phyloP scores from a whole-genome alignment of 2,113 vertebrate species.

The Panurus biarmicus region DNA sequence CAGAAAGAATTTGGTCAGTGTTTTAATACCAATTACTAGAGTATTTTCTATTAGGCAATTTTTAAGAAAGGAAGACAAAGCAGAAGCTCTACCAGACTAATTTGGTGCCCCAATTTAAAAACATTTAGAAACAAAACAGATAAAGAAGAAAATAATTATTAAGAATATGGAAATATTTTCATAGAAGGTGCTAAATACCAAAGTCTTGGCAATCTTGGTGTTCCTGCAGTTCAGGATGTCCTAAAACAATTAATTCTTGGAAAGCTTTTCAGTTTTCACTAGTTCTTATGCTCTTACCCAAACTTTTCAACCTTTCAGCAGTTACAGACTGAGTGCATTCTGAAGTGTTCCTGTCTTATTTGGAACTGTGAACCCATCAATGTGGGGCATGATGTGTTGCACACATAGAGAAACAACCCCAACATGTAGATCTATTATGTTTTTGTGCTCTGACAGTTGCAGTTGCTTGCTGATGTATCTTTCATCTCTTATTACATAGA shows the following conservation, averaged over 20 bases:
- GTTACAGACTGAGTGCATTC: accelerated
- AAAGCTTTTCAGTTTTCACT: neutral
- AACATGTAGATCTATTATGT: neutral
- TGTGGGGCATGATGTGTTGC: accelerated
- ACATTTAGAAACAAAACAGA: neutral
- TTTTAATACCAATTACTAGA: neutral
- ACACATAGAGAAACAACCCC: neutral
- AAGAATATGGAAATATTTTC: neutral
- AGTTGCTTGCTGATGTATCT: neutral
- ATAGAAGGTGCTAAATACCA: neutral
- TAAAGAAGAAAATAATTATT: neutral
- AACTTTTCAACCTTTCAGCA: neutral
- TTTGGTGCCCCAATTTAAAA: neutral
- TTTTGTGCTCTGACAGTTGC: neutral
- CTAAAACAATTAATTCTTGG: neutral
- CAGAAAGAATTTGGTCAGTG: neutral
- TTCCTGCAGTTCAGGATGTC: neutral
- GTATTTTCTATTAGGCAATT: neutral
- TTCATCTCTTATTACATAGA: neutral
- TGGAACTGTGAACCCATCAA: neutral
- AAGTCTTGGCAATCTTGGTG: neutral
- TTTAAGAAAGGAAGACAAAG: neutral
- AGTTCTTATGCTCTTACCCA: neutral
- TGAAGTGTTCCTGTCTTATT: neutral
- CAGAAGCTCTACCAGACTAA: neutral